A percentile compares a stretch with the other conserved stretches of the same genome.
Conservation (phyloP, 2,888 invertebrate species). For the Amblyteles armatorius region DNA sequence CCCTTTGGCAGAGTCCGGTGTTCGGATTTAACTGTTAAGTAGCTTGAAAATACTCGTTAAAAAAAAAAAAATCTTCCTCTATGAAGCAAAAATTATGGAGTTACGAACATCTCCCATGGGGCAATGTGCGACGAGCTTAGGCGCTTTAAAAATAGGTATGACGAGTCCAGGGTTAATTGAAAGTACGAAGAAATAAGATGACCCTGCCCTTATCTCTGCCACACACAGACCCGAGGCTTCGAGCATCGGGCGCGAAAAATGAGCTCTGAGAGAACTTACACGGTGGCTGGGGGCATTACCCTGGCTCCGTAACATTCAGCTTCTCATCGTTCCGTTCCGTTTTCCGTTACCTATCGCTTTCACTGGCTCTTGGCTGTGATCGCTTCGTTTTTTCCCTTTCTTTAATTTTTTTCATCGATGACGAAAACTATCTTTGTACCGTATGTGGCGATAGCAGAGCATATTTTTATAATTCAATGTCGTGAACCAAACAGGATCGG, state of each 20-base stretch:
- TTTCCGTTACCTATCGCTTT: constrained; percentile 1
- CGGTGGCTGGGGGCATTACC: constrained; percentile 18
- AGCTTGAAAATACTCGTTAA: too few species aligned
- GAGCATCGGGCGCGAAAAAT: constrained; percentile 29
- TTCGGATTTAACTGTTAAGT: too few species aligned
- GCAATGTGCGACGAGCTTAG: too few species aligned
- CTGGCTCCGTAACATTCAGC: constrained; percentile 2
- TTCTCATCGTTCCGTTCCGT: constrained; percentile 20
- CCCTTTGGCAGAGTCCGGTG: too few species aligned
- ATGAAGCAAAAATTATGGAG: too few species aligned
- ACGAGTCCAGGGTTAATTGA: neutral
- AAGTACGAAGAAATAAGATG: neutral
- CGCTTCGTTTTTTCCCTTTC: constrained; percentile 1
- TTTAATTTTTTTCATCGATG: neutral
- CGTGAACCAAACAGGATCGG: too few species aligned
- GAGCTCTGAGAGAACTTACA: constrained; percentile 8
- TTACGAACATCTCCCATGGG: too few species aligned
- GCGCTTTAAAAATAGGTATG: neutral
- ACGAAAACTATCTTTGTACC: neutral
- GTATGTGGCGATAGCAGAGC: too few species aligned
- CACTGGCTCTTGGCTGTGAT: neutral
- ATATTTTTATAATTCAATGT: too few species aligned
- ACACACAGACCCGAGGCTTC: constrained; percentile 12
- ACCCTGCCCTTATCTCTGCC: constrained; percentile 1
- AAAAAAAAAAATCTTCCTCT: too few species aligned